Evolutionary conservation across 2,113 vertebrate genomes (phyloP), one percentile per base, ranked within the genome.

Genomic region (Empidonax alnorum): DNA sequence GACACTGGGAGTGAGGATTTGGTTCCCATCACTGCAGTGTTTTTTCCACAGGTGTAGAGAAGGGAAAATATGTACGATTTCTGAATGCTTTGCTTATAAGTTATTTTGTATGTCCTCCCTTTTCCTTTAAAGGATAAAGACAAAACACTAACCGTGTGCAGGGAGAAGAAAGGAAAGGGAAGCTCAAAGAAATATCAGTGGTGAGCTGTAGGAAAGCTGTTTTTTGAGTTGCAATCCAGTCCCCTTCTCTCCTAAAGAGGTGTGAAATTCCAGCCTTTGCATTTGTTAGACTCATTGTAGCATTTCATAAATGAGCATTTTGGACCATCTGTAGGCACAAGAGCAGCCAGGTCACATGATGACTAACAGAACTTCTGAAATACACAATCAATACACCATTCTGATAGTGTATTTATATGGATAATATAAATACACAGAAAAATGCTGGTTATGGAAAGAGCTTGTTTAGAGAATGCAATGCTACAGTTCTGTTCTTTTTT

Each of bases 21-120:
- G 3, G 6, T 12, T 84, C 33, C 0, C 10, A 1, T 4, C 12
- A 0, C 0, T 2, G 61, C 47, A 35, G 1, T 0, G 9, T 16
- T 61, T 8, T 16, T 35, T 12, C 2, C 63, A 39, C 27, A 44
- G n/a, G 1, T 0, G 17, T 5, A 23, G 15, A 14, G 33, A 46
- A 31, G 21, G 27, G 35, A 27, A 27, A 59, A 7, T 20, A 10
- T 1, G 9, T 6, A 1, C 30, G 2, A 12, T n/a, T 59, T 18
- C 15, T 47, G 19, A 59, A 5, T 35, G 3, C 24, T 24, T 61
- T 4, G 10, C 50, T 86, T 19, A 10, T 19, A 63, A 65, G 18
- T 8, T 12, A 2, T 18, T 24, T 39, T 20, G 39, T 5, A 7
- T 39, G 4, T 37, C 61, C 22, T 78, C 12, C 0, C 66, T 86